Conservation (phyloP, 2,888 invertebrate species). For the Geophilus truncorum region DNA sequence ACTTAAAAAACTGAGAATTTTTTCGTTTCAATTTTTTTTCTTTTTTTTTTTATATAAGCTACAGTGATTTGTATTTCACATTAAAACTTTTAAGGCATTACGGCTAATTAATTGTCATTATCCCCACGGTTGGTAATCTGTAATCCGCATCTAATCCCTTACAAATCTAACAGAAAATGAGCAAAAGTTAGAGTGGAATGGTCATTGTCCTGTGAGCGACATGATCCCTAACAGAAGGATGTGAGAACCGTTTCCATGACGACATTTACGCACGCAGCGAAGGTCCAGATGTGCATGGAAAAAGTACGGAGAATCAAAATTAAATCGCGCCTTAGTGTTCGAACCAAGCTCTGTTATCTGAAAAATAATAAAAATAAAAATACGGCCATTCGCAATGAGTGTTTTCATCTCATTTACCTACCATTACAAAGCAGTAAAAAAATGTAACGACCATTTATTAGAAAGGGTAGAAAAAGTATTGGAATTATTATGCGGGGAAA, state of each 20-base stretch:
- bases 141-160: background rate
- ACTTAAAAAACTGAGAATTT: no score
- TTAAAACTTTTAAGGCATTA: background rate
- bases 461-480: background rate
- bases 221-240: background rate
- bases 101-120: background rate
- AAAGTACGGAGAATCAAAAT: background rate
- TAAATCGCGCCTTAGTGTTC: background rate
- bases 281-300: background rate
- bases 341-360: background rate
- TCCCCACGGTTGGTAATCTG: background rate
- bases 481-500: background rate
- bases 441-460: no score
- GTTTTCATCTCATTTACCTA: no score
- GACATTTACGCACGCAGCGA: background rate
- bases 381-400: no score
- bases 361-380: background rate
- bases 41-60: no score
- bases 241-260: slow-evolving; percentile 18
- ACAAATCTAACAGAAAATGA: background rate
- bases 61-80: background rate
- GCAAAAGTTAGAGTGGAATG: background rate
- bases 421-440: no score
- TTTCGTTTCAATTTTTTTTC: no score
- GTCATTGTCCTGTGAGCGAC: background rate